A percentile compares a stretch with the other conserved stretches of the same genome.
These are phyloP conservation scores for Diploptera punctata DNA, from an alignment of 2,888 invertebrate species.

Conservation along the genomic window DNA sequence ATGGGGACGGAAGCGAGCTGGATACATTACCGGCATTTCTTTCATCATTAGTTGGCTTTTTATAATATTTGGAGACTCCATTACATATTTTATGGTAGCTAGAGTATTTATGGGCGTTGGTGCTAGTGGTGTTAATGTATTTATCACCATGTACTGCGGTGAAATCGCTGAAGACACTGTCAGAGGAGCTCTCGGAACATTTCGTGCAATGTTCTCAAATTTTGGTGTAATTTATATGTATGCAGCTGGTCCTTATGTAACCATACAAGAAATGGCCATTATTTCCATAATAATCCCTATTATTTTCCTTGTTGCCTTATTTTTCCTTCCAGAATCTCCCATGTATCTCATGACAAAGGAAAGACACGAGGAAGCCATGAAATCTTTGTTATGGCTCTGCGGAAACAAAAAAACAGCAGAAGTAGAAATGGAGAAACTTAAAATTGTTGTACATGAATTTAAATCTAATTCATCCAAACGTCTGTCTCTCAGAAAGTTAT, in stretches of 20 bases:
- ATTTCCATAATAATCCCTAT: conserved; percentile 59
- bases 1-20: background rate
- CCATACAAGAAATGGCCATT: too few relatives aligned
- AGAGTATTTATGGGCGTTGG: background rate
- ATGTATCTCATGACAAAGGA: conserved; percentile 58
- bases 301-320: conserved; percentile 57
- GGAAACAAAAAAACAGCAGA: conserved; percentile 46
- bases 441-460: too few relatives aligned
- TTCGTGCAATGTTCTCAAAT: conserved; percentile 62
- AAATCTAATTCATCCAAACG: too few relatives aligned
- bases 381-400: conserved; percentile 49
- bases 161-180: conserved; percentile 60
- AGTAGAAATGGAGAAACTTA: conserved; percentile 48
- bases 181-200: conserved; percentile 64
- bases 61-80: background rate
- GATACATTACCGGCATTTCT: background rate
- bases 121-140: conserved; percentile 36
- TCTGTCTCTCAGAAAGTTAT: conserved; percentile 46
- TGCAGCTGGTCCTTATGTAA: conserved; percentile 58
- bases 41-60: background rate
- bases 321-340: conserved; percentile 66
- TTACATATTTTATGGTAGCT: background rate
- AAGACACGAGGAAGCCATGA: conserved; percentile 55
- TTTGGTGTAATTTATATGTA: conserved; percentile 58
- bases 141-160: conserved; percentile 67